These are phyloP conservation scores for Pardosa pseudoannulata DNA, from an alignment of 2,888 invertebrate genomes.

Conservation along the genomic window DNA sequence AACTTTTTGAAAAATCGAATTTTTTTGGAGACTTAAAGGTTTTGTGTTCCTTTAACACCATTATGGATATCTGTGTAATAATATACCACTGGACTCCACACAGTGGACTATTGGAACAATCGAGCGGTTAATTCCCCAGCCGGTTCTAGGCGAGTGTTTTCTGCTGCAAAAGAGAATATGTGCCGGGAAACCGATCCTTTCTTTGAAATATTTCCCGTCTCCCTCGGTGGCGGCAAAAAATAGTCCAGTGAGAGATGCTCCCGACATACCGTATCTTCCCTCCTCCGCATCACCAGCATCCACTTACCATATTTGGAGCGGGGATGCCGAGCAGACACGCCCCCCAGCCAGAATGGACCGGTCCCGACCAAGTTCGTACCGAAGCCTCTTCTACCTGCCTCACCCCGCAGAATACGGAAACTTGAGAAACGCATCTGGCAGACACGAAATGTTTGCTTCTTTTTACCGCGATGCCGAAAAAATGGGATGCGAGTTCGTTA, in stretches of 20 bases:
- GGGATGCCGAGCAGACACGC: background rate
- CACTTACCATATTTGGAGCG: slow-evolving; percentile 57
- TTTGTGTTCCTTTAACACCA: too few species aligned
- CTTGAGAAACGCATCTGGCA: slow-evolving; percentile 45
- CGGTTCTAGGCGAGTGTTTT: too few species aligned
- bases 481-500: background rate
- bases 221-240: slow-evolving; percentile 47
- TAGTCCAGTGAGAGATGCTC: slow-evolving; percentile 41
- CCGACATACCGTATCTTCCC: slow-evolving; percentile 19
- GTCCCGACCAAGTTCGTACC: background rate
- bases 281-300: slow-evolving; percentile 38
- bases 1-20: too few species aligned
- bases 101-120: too few species aligned
- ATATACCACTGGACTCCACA: too few species aligned
- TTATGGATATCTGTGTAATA: too few species aligned
- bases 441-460: slow-evolving; percentile 1
- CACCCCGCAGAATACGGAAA: slow-evolving; percentile 21
- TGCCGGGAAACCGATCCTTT: slow-evolving; percentile 30
- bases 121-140: too few species aligned
- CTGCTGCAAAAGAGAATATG: slow-evolving; percentile 13
- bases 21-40: too few species aligned
- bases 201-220: slow-evolving; percentile 34
- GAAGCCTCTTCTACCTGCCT: background rate
- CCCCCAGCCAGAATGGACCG: background rate
- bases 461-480: slow-evolving; percentile 7